A percentile compares a stretch with the other conserved stretches of the same genome.
phyloP scores from a whole-genome alignment of 2,113 vertebrate species.

The Laticauda laticaudata region DNA sequence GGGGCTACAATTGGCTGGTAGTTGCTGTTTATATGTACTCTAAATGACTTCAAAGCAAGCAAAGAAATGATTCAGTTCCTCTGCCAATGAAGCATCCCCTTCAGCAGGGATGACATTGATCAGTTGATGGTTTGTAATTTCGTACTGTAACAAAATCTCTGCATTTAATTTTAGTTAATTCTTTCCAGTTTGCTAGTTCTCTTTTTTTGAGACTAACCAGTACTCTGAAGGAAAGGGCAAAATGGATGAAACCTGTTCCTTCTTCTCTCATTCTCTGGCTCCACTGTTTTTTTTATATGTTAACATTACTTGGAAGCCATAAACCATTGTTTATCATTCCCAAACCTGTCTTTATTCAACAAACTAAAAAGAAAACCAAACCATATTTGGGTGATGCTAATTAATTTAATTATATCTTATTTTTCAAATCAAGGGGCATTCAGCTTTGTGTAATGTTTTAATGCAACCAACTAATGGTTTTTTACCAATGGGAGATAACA shows the following conservation, averaged over 20 bases:
- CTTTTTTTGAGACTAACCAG: not conserved
- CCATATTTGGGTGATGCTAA: not conserved
- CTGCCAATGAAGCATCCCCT: too few species aligned
- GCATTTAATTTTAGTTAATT: not conserved
- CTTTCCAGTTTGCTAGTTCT: not conserved
- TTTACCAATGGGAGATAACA: not conserved
- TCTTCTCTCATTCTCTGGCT: not conserved
- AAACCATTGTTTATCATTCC: too few species aligned
- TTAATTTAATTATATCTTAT: not conserved
- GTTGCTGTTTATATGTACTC: too few species aligned
- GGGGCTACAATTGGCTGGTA: too few species aligned
- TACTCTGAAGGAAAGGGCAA: not conserved
- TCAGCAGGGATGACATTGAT: too few species aligned
- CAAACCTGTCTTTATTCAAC: not conserved
- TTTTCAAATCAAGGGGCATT: not conserved
- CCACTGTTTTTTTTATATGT: not conserved
- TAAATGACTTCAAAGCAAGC: too few species aligned
- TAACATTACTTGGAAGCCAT: too few species aligned
- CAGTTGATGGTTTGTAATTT: too few species aligned
- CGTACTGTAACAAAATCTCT: not conserved
- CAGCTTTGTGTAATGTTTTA: not conserved
- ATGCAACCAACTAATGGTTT: not conserved
- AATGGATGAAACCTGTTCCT: not conserved
- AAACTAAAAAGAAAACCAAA: not conserved
- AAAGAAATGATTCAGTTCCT: too few species aligned